phyloP scores from a whole-genome alignment of 2,113 vertebrate genomes.

The Ammodytes marinus region DNA sequence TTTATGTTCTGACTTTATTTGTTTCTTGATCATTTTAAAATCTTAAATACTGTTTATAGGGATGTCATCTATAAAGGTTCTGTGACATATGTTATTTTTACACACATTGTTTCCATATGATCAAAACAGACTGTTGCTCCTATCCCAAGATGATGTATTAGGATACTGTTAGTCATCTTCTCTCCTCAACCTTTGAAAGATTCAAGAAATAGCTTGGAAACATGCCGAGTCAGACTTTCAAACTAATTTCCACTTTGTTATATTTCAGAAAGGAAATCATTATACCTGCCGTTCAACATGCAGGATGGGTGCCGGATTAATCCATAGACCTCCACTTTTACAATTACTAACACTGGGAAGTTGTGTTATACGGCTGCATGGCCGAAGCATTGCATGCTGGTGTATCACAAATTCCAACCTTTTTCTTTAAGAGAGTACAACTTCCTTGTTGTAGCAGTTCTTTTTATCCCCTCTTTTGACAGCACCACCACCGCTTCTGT shows the following conservation, averaged over 20 bases:
- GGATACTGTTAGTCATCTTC: not conserved
- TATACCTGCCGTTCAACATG: not conserved
- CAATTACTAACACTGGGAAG: not conserved
- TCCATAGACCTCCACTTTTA: not conserved
- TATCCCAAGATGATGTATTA: not conserved
- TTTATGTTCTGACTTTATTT: not conserved
- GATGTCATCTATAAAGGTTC: not conserved
- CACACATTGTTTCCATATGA: not conserved
- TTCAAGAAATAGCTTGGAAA: conserved; percentile 1
- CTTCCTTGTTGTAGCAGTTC: not conserved
- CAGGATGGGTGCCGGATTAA: not conserved
- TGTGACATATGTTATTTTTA: not conserved
- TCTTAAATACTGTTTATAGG: not conserved
- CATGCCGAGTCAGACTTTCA: not conserved
- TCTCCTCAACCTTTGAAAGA: not conserved
- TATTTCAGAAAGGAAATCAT: conserved; percentile 4
- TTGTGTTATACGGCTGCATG: not conserved
- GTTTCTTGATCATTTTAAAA: not conserved
- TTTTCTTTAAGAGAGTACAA: conserved; percentile 33
- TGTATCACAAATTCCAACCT: conserved; percentile 46
- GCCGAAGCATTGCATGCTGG: conserved; percentile 5
- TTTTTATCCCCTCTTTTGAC: conserved; percentile 48
- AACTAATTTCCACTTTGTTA: conserved; percentile 1
- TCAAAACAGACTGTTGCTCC: not conserved
- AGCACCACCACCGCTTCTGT: conserved; percentile 43